phyloP scores from a whole-genome alignment of 2,888 invertebrate species.

The Mesochorus sp. region DNA sequence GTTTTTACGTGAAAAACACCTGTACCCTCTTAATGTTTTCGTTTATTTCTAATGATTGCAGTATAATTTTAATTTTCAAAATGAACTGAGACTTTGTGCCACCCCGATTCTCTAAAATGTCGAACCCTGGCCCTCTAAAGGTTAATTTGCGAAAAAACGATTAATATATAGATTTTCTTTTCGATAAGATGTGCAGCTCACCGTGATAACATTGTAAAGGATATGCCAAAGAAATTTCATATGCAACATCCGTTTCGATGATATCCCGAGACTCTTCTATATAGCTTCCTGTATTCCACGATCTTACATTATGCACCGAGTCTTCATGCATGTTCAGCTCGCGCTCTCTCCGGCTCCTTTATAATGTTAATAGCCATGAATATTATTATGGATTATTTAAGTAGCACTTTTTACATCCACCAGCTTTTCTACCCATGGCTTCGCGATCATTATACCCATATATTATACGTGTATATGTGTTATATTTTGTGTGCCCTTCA shows the following conservation, averaged over 20 bases:
- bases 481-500: conserved; percentile 45
- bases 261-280: not conserved
- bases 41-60: no score
- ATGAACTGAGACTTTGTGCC: no score
- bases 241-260: conserved; percentile 26
- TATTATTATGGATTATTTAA: conserved; percentile 61
- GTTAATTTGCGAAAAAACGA: no score
- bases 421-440: not conserved
- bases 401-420: conserved; percentile 28
- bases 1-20: no score
- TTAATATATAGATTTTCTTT: conserved; percentile 6
- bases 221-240: no score
- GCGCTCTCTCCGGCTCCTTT: conserved; percentile 38
- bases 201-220: not conserved
- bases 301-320: conserved; percentile 31
- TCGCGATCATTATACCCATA: not conserved
- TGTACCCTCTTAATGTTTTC: no score
- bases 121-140: no score
- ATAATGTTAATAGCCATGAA: conserved; percentile 61
- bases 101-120: no score
- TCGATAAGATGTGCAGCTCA: not conserved
- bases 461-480: no score
- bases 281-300: conserved; percentile 5
- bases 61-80: no score
- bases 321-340: not conserved